phyloP scores from a whole-genome alignment of 2,888 invertebrate species.

The Cybosia mesomella region DNA sequence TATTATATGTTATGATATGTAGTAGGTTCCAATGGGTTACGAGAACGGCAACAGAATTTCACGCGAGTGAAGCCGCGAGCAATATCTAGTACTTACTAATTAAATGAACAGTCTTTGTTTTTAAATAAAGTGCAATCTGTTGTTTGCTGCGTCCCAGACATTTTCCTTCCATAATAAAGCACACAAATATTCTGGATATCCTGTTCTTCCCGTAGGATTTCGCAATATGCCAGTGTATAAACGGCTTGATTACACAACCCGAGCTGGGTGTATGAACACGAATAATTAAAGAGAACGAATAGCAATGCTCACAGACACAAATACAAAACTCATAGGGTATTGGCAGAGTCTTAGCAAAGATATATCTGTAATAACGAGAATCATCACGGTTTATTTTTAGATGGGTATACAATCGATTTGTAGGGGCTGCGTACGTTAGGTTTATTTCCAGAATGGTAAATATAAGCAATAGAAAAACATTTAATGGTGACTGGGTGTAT shows the following conservation, averaged over 20 bases:
- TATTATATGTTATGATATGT: too few species aligned
- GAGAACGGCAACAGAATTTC: too few species aligned
- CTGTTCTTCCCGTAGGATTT: not conserved
- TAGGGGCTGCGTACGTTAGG: too few species aligned
- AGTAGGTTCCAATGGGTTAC: too few species aligned
- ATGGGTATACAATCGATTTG: too few species aligned
- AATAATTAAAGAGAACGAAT: slow-evolving; percentile 59
- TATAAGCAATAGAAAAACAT: too few species aligned
- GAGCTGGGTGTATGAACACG: slow-evolving; percentile 53
- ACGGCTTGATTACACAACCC: slow-evolving; percentile 42
- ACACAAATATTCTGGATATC: not conserved
- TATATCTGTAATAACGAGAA: not conserved
- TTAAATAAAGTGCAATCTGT: not conserved
- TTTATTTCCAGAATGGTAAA: too few species aligned
- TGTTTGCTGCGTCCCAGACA: not conserved
- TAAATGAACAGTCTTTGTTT: too few species aligned
- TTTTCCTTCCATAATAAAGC: not conserved
- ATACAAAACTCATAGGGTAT: slow-evolving; percentile 7
- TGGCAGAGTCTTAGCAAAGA: not conserved
- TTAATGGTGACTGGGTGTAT: too few species aligned
- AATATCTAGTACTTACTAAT: too few species aligned
- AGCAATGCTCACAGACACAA: slow-evolving; percentile 34
- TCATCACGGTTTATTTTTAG: too few species aligned
- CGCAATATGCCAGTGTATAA: slow-evolving; percentile 34
- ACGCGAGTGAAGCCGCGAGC: too few species aligned